Base-by-base conservation (phyloP, 2,797 vertebrate species). In the Echiichthys vipera region DNA sequence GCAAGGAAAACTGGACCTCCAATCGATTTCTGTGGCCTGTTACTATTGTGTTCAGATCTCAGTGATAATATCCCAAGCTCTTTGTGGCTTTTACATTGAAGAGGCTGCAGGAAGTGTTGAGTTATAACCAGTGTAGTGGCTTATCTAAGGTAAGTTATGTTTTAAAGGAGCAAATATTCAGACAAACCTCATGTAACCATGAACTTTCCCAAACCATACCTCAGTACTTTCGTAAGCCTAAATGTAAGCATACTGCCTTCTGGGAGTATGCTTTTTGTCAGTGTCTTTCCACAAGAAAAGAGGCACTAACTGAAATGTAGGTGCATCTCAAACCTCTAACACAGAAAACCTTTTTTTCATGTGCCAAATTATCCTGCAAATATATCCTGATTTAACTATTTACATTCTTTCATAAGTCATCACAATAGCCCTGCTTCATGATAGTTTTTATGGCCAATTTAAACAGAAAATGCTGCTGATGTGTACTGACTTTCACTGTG, bases 191-290 rank as follows among this genome's bases (percentile, higher is more conserved):
- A 25, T 14, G 25, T 32, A 8, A 69, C 17, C 22, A 2, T 13
- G n/a, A 45, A 25, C 17, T 34, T 43, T 43, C 17, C 7, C 49
- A 46, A 62, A 62, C 9, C 65, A 17, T 51, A 4, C 69, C 30
- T 56, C 54, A 62, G 59, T 49, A 61, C 22, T 65, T 69, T 62
- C 7, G 24, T 17, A 2, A 29, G 49, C 40, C 22, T 45, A 49
- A 56, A 14, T 64, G 11, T 34, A 51, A 64, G 17, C 46, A 43
- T 3, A 20, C 13, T 50, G 54, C 24, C 34, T 49, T 51, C 39
- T 55, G 47, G 22, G 32, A n/a, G n/a, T n/a, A n/a, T n/a, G n/a
- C n/a, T n/a, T n/a, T n/a, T n/a, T n/a, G n/a, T n/a, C n/a, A n/a
- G n/a, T n/a, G 30, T 32, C 10, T 32, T 32, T 32, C 30, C 7